Evolutionary conservation across 2,113 vertebrate genomes (phyloP).

Genomic region (Apistogramma diplotaenia): DNA sequence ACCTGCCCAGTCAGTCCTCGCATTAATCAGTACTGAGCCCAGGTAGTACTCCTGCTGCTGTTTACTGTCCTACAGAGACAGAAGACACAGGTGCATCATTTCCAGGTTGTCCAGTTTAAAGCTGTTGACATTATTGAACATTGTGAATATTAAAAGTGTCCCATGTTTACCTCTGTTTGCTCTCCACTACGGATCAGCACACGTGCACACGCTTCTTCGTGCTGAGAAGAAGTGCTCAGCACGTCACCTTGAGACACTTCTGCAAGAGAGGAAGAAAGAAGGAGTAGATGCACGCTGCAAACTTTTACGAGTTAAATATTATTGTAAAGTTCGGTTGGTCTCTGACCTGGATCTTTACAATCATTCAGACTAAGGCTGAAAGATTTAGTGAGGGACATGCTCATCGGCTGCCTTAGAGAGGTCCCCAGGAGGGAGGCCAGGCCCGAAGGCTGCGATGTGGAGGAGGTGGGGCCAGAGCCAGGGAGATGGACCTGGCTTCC

Average conservation of each 20-base stretch:
- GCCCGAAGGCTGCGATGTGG: conserved; percentile 78
- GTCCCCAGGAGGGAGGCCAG: conserved; percentile 78
- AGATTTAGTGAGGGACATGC: conserved; percentile 85
- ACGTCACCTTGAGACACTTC: conserved; percentile 84
- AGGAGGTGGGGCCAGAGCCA: conserved; percentile 74
- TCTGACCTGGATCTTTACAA: conserved; percentile 81
- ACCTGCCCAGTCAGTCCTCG: conserved; percentile 86
- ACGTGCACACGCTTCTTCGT: conserved; percentile 80
- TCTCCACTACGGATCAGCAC: conserved; percentile 84
- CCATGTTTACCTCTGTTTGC: conserved; percentile 83
- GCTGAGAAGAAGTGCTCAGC: conserved; percentile 75
- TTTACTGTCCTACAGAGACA: conserved; percentile 81
- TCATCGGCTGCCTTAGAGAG: conserved; percentile 84
- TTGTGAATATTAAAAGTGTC: neutral
- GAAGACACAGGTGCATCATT: neutral
- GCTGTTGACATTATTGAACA: neutral
- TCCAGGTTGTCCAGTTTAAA: neutral
- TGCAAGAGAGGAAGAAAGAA: conserved; percentile 43
- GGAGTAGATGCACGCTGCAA: neutral
- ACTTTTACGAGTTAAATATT: neutral
- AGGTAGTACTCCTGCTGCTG: conserved; percentile 91
- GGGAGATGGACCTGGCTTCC: conserved; percentile 70
- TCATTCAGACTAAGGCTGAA: conserved; percentile 83
- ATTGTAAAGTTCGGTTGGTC: neutral
- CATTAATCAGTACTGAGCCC: conserved; percentile 82